Conservation (phyloP, 2,113 vertebrate species). For the Beaufortia kweichowensis region DNA sequence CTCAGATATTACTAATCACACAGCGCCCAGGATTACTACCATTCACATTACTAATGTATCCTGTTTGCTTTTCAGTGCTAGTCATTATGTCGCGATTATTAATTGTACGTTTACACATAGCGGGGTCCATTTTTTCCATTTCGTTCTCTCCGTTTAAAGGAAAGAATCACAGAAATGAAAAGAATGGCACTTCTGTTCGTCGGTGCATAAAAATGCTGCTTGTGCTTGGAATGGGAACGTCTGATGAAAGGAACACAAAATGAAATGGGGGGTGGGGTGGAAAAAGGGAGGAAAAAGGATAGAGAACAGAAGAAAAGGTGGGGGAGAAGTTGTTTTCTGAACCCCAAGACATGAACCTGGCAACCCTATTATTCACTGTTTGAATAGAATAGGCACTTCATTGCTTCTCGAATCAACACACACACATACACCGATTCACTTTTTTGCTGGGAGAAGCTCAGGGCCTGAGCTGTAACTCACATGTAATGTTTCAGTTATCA, state of each 20-base stretch:
- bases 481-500: slow-evolving; percentile 18
- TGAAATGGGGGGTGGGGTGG: slow-evolving; percentile 50
- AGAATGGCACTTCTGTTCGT: slow-evolving; percentile 50
- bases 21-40: slow-evolving; percentile 34
- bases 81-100: slow-evolving; percentile 30
- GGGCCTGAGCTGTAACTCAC: neutral
- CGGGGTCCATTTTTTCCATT: neutral
- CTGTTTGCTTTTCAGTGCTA: slow-evolving; percentile 26
- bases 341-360: slow-evolving; percentile 63
- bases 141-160: slow-evolving; percentile 21
- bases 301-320: slow-evolving; percentile 33
- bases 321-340: slow-evolving; percentile 65
- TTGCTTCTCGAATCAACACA: slow-evolving; percentile 78
- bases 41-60: slow-evolving; percentile 45
- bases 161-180: slow-evolving; percentile 50
- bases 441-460: slow-evolving; percentile 7
- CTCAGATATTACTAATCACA: slow-evolving; percentile 48
- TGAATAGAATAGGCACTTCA: slow-evolving; percentile 77
- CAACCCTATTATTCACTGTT: slow-evolving; percentile 79
- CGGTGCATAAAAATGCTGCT: slow-evolving; percentile 55
- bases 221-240: slow-evolving; percentile 53
- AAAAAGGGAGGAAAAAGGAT: slow-evolving; percentile 57
- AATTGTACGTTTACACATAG: slow-evolving; percentile 46
- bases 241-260: slow-evolving; percentile 48
- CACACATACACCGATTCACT: slow-evolving; percentile 18